Conservation (phyloP, 2,797 vertebrate genomes). For the Hydrophis major region DNA sequence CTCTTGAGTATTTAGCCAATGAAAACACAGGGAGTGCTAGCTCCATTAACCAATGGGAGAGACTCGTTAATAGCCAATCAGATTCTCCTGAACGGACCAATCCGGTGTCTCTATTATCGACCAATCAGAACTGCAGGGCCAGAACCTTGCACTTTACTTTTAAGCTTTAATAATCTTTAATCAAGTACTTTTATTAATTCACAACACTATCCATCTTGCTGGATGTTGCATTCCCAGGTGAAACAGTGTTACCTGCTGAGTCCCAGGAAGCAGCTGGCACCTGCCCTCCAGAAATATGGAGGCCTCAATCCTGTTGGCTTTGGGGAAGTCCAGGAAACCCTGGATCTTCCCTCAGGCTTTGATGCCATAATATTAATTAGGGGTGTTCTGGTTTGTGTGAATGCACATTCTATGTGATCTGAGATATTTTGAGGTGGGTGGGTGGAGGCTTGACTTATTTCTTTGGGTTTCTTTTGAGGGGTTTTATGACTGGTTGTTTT, state of each 20-base stretch:
- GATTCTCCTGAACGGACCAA: no score
- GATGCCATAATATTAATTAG: not conserved
- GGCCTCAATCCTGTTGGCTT: not conserved
- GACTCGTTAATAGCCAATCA: no score
- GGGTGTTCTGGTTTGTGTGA: not conserved
- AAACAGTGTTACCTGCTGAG: not conserved
- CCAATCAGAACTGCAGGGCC: no score
- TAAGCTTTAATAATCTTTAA: no score
- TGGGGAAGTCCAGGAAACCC: not conserved
- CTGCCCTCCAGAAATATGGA: not conserved
- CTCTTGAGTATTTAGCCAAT: no score
- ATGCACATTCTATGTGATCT: not conserved
- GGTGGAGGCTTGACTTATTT: not conserved
- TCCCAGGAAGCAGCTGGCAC: not conserved
- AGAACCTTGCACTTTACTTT: no score
- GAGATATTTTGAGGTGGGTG: not conserved
- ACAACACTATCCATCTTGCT: not conserved
- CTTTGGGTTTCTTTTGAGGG: not conserved
- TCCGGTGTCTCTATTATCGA: no score
- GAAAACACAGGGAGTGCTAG: no score
- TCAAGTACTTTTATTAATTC: no score
- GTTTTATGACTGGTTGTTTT: not conserved
- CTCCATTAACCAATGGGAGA: no score
- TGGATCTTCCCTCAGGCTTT: not conserved
- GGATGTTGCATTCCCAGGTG: not conserved